Evolutionary conservation across 2,797 vertebrate species (phyloP), one percentile per base, ranked within the genome.

Genomic region (Periophthalmus magnuspinnatus): DNA sequence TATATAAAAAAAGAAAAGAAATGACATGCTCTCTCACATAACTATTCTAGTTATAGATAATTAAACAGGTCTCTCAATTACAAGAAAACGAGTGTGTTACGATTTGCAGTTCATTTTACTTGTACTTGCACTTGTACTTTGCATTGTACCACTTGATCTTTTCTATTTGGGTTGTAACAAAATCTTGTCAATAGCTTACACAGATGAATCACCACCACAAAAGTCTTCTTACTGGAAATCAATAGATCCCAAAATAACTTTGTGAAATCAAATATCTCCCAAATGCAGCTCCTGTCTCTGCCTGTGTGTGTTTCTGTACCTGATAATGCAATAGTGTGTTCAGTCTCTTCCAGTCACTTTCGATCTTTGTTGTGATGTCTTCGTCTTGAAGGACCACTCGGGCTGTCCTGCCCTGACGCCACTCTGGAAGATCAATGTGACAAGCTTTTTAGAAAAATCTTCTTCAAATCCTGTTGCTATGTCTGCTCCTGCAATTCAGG

Each of bases 331-430:
- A 82, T 68, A 99, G 91, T 0, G 96, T 97, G 92, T 99, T 99
- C 33, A 99, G 93, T 61, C 96, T 92, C 84, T 99, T 99, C 97
- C 97, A 99, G 74, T 98, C 96, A 0, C 95, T 95, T 85, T 99
- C 97, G 13, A 98, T 98, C 91, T 98, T 98, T 80, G 97, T 99
- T 84, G 97, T 99, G 89, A 99, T 97, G 91, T 99, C 97, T 79
- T 99, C 97, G 1, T 99, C 97, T 78, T 99, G 97, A 64, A 99
- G 93, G 65, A 99, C 96, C 59, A 99, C 96, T 0, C 97, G 93
- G 2, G 96, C 97, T 1, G 97, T 96, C 32, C 96, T 90, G 72
- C 97, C 97, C 86, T 98, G 97, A 47, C 97, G 93, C 97, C 97
- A 99, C 86, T 98, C 97, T 99, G 92, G 0, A 67, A 70, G 54